Base-by-base conservation (phyloP, 2,888 invertebrate genomes). In the Eristalis intricaria region DNA sequence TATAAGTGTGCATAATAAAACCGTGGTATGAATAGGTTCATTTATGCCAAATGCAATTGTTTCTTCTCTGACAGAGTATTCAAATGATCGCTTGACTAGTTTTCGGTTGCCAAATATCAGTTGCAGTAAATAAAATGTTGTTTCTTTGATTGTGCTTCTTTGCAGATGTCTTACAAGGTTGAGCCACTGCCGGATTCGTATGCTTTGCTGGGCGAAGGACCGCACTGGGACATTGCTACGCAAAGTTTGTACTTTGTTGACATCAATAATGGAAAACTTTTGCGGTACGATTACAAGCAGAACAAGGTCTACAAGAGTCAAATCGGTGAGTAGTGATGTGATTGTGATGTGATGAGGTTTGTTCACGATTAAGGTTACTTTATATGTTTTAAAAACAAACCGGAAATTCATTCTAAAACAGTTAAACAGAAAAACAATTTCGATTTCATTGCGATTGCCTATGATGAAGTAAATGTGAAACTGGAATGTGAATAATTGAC, bases 171-270 rank as follows among this genome's bases (percentile, higher is more conserved):
- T 43, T 92, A 91, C 90, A 92, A 92, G 89, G 89, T 93, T 63
- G 93, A 93, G 89, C 90, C 91, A 73, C 88, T 93, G 32, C 91
- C 92, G 50, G 90, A 92, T 76, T 92, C 92, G 4, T 89, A 90
- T 69, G 90, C 91, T 50, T 90, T 93, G 90, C 93, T 96, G 68
- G 96, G 96, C 79, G 96, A 96, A 92, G 96, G 96, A 22, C 96
- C 96, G 0, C 96, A 96, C 91, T 96, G 96, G 96, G 95, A 95
- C 91, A 92, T 93, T 38, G 91, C 91, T 32, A 93, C 94, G 56
- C 94, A 95, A 91, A 94, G 94, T 70, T 93, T 96, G 11, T 96
- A 95, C 92, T 96, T 94, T 91, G 95, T 96, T 88, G 96, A 96
- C 91, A 95, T 96, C 89, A 91, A 92, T 88, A 91, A 90, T 15